Conservation (phyloP, 2,797 vertebrate genomes). For the Mormyrus hasselquistii region DNA sequence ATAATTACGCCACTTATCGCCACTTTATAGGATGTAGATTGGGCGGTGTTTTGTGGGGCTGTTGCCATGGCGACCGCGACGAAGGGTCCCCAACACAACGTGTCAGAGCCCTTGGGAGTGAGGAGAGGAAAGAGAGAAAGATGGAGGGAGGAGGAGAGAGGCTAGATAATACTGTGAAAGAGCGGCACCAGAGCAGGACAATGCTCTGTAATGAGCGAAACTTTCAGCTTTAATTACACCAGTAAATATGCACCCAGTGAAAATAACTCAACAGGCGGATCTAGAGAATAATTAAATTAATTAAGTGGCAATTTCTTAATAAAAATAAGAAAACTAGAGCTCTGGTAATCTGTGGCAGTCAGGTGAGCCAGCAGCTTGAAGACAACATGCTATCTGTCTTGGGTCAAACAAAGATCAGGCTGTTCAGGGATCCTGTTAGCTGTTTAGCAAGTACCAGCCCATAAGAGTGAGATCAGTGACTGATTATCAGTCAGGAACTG, state of each 20-base stretch:
- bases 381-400: not conserved
- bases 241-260: not conserved
- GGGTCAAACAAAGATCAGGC: not conserved
- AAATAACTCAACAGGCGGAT: not conserved
- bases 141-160: not conserved
- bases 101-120: conserved; percentile 51
- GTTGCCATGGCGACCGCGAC: conserved; percentile 64
- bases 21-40: conserved; percentile 52
- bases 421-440: not conserved
- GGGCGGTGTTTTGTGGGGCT: conserved; percentile 35
- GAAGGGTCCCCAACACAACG: conserved; percentile 50
- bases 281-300: not conserved
- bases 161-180: not conserved
- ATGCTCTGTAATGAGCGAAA: not conserved
- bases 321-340: not conserved
- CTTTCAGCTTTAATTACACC: not conserved
- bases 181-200: no score
- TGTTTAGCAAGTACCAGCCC: not conserved
- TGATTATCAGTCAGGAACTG: not conserved
- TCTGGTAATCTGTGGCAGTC: not conserved
- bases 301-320: not conserved
- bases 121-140: conserved; percentile 18
- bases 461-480: not conserved
- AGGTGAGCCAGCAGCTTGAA: not conserved
- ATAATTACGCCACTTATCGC: conserved; percentile 70